These are phyloP conservation scores for Cheilosia urbana DNA, from an alignment of 2,888 invertebrate genomes.

Conservation along the genomic window DNA sequence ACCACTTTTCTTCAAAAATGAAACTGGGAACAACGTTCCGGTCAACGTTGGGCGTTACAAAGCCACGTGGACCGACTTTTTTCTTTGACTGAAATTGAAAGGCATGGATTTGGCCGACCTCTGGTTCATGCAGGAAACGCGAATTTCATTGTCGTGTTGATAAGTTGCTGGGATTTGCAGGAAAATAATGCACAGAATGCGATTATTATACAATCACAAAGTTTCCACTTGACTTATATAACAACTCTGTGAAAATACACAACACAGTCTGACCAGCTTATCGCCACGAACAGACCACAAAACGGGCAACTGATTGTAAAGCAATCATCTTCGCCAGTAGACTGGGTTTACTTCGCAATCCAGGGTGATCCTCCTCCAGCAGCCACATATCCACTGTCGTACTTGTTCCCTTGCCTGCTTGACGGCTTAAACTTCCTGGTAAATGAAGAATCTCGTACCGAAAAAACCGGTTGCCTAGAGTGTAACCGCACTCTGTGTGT, in stretches of 20 bases:
- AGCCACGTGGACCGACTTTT: no score
- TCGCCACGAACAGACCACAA: slow-evolving; percentile 6
- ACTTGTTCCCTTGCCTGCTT: slow-evolving; percentile 41
- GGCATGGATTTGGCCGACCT: no score
- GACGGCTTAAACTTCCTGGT: slow-evolving; percentile 67
- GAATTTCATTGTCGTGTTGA: no score
- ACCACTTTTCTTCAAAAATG: no score
- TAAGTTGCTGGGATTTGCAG: no score
- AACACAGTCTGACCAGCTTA: neutral
- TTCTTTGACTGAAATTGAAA: no score
- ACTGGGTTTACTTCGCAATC: neutral
- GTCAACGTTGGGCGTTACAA: no score
- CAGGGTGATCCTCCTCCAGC: slow-evolving; percentile 34
- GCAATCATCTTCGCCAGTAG: slow-evolving; percentile 7
- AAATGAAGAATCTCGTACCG: slow-evolving; percentile 62
- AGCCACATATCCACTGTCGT: neutral
- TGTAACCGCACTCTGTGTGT: slow-evolving; percentile 17
- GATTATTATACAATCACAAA: no score
- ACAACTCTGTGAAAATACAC: neutral
- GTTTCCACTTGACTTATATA: no score
- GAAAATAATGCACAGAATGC: no score
- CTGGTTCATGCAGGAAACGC: no score
- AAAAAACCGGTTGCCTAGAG: slow-evolving; percentile 63
- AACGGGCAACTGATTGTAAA: slow-evolving; percentile 29
- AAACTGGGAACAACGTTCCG: no score